Evolutionary conservation across 2,797 vertebrate species (phyloP).

Genomic region (Leptoclinus maculatus): DNA sequence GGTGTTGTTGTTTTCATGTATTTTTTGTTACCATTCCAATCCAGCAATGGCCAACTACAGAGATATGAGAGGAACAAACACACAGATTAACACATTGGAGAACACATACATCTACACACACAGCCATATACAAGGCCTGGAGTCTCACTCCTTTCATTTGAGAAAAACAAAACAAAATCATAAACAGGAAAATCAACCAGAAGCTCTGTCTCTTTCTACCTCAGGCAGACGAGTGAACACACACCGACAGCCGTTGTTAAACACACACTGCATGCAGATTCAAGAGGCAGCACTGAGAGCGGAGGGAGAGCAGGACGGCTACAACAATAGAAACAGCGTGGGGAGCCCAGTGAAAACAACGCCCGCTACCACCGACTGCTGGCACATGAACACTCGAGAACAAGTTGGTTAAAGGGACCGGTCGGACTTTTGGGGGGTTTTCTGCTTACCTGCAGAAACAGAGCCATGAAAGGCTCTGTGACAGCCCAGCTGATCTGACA

Average conservation of each 20-base stretch:
- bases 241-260: constrained; percentile 10
- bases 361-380: constrained; percentile 60
- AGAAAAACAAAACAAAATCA: neutral
- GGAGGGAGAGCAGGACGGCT: constrained; percentile 61
- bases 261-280: constrained; percentile 54
- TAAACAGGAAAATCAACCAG: constrained; percentile 13
- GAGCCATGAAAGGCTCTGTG: constrained; percentile 5
- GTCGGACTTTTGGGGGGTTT: constrained; percentile 11
- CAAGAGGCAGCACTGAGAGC: constrained; percentile 48
- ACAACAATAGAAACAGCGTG: constrained; percentile 75
- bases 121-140: neutral
- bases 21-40: constrained; percentile 75
- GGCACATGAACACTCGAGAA: constrained; percentile 55
- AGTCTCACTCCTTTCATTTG: neutral
- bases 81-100: constrained; percentile 69
- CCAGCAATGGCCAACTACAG: constrained; percentile 76
- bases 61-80: constrained; percentile 79
- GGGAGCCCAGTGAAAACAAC: constrained; percentile 63
- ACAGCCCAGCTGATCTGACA: neutral
- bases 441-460: constrained; percentile 34
- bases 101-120: constrained; percentile 54
- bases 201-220: constrained; percentile 9
- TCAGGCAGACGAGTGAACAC: constrained; percentile 27
- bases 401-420: constrained; percentile 49
- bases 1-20: constrained; percentile 44